Evolutionary conservation across 2,888 invertebrate species (phyloP), one percentile per base, ranked within the genome.

Genomic region (Trimorus sp.): DNA sequence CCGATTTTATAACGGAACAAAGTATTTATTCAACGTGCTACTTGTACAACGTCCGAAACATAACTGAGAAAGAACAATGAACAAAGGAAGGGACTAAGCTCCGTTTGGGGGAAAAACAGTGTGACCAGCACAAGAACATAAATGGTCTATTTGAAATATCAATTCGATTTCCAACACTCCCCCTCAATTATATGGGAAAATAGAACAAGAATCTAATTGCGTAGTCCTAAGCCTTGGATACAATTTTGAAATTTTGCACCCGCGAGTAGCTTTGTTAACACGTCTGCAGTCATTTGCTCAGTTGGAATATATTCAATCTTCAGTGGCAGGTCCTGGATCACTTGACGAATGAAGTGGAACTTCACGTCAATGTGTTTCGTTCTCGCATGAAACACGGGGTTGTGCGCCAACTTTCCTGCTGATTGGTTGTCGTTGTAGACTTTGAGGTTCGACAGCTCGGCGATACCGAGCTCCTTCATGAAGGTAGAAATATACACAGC

Each of bases 281-380:
- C 59, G n/a, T 73, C 77, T 0, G 76, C 81, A 1, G 62, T 49
- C 76, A 81, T 81, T 7, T 73, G 16, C 14, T 76, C 68, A 1
- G 76, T 75, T 0, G 70, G 37, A 0, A 77, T 9, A 26, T 76
- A 76, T 9, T 73, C 11, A 1, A 81, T 4, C 9, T 74, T 42
- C 15, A 84, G 3, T 7, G 63, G 37, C 15, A 71, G 49, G 11
- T 69, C 56, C 26, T 40, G 62, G 4, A 79, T 7, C 9, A 56
- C 68, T 56, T 82, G 60, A 38, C 83, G 54, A 12, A 84, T 58
- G 51, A 83, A 83, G 58, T 84, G 83, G 37, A 71, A 77, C 11
- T 82, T 79, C 0, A 85, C 68, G 14, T 85, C 71, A n/a, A 83
- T 70, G 58, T 81, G 83, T 58, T 82, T 83, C 1, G 75, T 62